Evolutionary conservation across 1,140 invertebrate genomes (phyloP), one percentile per base, ranked within the genome.

Genomic region (Drosophila biarmipes): DNA sequence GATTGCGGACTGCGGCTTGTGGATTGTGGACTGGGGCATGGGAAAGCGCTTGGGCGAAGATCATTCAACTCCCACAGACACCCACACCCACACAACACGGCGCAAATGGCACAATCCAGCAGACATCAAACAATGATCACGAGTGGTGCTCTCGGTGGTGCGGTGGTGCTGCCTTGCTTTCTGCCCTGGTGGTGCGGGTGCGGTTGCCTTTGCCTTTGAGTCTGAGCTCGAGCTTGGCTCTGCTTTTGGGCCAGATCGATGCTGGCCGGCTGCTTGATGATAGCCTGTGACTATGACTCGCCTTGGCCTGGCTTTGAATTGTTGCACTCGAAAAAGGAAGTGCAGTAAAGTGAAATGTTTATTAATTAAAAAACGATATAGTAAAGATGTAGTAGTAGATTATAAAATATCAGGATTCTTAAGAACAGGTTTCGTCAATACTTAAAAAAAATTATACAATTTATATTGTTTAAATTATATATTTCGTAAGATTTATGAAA

Each of bases 61-160:
- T 78, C 56, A 66, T 67, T 73, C 58, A 45, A 82, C 71, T 64
- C 73, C 55, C 43, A 86, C 66, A 80, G 34, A 68, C 53, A 69
- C 56, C 59, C 75, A 75, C 79, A 37, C 79, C 61, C 77, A 79
- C 77, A 75, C 62, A 40, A 63, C 64, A 43, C 57, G 40, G 66
- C 64, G 43, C 51, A 57, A 43, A 72, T 61, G 67, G 68, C 43
- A 48, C 21, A 56, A 56, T 69, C 34, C 67, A 71, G 63, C 49
- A 63, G 58, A 59, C 75, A 74, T 84, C 63, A 84, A 84, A 84
- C 79, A 82, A 86, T 75, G 84, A 71, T 66, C 73, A 66, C 73
- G 73, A 77, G 72, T 75, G 67, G 40, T 78, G 75, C 75, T 24
- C 58, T 62, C 29, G 43, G 21, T 58, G 56, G 11, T 68, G 38